Base-by-base conservation (phyloP, 2,888 invertebrate genomes). In the Hydroisotoma schaefferi region DNA sequence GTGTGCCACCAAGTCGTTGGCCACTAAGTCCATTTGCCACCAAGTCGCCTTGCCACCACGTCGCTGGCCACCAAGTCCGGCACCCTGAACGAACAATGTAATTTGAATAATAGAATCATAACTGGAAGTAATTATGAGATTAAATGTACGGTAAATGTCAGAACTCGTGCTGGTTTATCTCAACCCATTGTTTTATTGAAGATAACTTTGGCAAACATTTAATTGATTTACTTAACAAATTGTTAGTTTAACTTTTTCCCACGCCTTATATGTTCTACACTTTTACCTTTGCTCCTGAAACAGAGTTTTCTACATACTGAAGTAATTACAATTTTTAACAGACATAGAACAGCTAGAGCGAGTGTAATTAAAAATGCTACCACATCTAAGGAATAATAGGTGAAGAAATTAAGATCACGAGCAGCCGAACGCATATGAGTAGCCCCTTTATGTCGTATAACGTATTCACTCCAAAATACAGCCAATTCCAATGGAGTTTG, bases 361-460 rank as follows among this genome's bases (percentile, higher is more conserved):
- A 56, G 33, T 5, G 33, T 25, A 18, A 52, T 15, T 6, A 68
- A 46, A 37, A 65, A 57, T 12, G 47, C 27, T 12, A 70, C 38
- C 28, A 74, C 72, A 60, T 74, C 74, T 2, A 72, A 12, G 22
- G 69, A 64, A 23, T 66, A 56, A 49, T 70, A 68, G 58, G 73
- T 63, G 47, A 66, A 66, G 22, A 59, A 55, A 46, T 61, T 65
- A 0, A 73, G 63, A 26, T 72, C 65, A 23, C 69, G 61, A 0
- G 69, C 60, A n/a, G 68, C 55, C 3, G 72, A 70, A 26, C 71
- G 61, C n/a, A 74, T 56, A 43, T 73, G 70, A 8, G 53, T 58
- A 0, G 74, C 76, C 6, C 75, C 74, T 47, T 74, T 74, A 61
- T 77, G 76, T 26, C 64, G 26, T 8, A 71, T 59, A 2, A 71